Base-by-base conservation (phyloP, 2,888 invertebrate genomes). In the Ptychoptera albimana region DNA sequence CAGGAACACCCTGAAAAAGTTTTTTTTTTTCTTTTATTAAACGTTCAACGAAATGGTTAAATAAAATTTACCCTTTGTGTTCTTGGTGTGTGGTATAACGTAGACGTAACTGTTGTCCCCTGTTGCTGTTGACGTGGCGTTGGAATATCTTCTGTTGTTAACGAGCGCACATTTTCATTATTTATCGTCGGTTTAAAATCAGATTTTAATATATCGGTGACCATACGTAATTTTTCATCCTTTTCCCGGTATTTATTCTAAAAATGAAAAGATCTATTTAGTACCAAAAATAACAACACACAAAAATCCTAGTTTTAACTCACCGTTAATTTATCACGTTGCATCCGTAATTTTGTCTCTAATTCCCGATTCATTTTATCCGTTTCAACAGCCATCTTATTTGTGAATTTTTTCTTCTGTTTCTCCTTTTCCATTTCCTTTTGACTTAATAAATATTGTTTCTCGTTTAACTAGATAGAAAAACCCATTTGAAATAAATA, bases 351-450 rank as follows among this genome's bases (percentile, higher is more conserved):
- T 55, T 75, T 76, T 4, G 64, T 59, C 51, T 79, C 76, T 13
- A 82, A 68, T 60, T 86, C 83, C 40, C 77, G 76, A 14, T 74
- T 78, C 60, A 76, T 70, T 58, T 80, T 83, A 51, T 85, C 85
- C 47, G 79, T 79, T 59, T 84, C 82, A 1, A 73, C 72, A 1
- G 78, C 82, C 23, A 84, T 73, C 55, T 75, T 75, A 9, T 74
- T 66, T 48, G 70, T 71, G 50, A 70, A 73, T 58, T 76, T 77
- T 39, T 76, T 70, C 56, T 77, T 79, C 48, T 74, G 74, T 47
- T 76, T 75, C 52, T 78, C 77, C 52, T 74, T 76, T 46, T 81
- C 80, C 2, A 77, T 59, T 51, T 74, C 72, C 48, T 75, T 75
- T 53, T 76, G 76, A 45, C 69, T 77, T 0, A 81, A 61, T 47